Conservation (phyloP, 2,888 invertebrate genomes). For the Ophion costatus region DNA sequence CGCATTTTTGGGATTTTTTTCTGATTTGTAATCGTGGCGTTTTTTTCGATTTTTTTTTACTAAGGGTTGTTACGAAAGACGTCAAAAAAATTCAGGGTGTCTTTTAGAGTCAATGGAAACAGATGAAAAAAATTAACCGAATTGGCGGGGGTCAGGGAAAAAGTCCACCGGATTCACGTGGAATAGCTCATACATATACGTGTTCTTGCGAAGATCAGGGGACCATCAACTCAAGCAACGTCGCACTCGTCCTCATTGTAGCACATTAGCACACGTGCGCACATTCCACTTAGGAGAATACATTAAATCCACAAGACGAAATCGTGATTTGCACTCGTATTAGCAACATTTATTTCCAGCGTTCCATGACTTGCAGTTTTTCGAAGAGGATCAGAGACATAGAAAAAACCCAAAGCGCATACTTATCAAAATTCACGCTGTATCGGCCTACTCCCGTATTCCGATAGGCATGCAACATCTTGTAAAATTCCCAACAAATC, state of each 20-base stretch:
- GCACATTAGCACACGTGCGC: slow-evolving; percentile 6
- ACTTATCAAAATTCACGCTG: background rate
- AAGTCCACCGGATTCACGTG: too few relatives aligned
- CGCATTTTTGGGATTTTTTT: too few relatives aligned
- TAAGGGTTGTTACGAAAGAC: too few relatives aligned
- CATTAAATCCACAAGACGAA: slow-evolving; percentile 32
- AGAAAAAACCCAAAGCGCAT: background rate
- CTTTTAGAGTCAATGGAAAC: too few relatives aligned
- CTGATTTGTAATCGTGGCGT: too few relatives aligned
- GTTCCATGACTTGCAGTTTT: slow-evolving; percentile 3
- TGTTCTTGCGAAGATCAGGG: slow-evolving; percentile 31
- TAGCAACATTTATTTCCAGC: slow-evolving; percentile 33
- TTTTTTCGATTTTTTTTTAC: too few relatives aligned
- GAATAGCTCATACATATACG: background rate
- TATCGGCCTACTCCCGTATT: background rate
- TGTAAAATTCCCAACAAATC: background rate
- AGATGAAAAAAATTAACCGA: too few relatives aligned
- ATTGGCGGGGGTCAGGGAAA: too few relatives aligned
- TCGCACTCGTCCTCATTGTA: slow-evolving; percentile 37
- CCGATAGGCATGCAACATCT: background rate
- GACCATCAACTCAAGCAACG: slow-evolving; percentile 45
- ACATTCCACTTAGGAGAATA: slow-evolving; percentile 9
- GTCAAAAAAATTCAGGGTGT: too few relatives aligned
- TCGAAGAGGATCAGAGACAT: background rate
- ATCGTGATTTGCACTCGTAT: slow-evolving; percentile 26